A percentile compares a stretch with the other conserved stretches of the same genome.
Conservation (phyloP, 2,888 invertebrate genomes). For the Bembecia ichneumoniformis region DNA sequence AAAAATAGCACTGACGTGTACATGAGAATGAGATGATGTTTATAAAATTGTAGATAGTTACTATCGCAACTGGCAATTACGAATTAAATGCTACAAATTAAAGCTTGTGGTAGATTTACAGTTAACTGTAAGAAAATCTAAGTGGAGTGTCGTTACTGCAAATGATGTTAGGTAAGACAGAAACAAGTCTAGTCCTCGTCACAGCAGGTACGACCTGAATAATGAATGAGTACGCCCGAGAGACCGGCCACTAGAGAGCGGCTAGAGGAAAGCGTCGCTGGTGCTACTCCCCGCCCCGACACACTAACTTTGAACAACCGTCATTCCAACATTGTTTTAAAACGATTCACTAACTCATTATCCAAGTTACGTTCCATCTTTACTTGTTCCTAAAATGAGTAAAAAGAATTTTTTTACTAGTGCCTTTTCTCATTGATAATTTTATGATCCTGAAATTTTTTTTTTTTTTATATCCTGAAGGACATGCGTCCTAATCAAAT, state of each 20-base stretch:
- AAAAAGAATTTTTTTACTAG: too few relatives aligned
- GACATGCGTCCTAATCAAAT: too few relatives aligned
- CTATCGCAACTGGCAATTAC: too few relatives aligned
- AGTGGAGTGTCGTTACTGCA: slow-evolving; percentile 6
- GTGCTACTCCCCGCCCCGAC: not conserved
- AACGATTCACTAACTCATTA: not conserved
- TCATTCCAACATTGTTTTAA: slow-evolving; percentile 17
- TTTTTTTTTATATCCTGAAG: too few relatives aligned
- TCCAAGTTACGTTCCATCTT: not conserved
- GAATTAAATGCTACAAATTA: too few relatives aligned
- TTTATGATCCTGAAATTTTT: too few relatives aligned
- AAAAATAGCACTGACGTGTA: too few relatives aligned
- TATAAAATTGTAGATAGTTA: too few relatives aligned
- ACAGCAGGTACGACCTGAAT: slow-evolving; percentile 6
- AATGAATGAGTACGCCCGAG: slow-evolving; percentile 4
- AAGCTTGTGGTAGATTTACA: not conserved
- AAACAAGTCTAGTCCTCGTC: slow-evolving; percentile 6
- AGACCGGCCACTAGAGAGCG: not conserved
- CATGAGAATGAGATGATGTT: too few relatives aligned
- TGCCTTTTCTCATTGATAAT: too few relatives aligned
- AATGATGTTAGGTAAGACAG: slow-evolving; percentile 7
- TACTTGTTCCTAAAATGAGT: too few relatives aligned
- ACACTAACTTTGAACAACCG: slow-evolving; percentile 1
- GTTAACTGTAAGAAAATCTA: slow-evolving; percentile 3
- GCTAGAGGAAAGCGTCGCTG: not conserved